phyloP scores from a whole-genome alignment of 2,797 vertebrate species.

The Limosa lapponica region DNA sequence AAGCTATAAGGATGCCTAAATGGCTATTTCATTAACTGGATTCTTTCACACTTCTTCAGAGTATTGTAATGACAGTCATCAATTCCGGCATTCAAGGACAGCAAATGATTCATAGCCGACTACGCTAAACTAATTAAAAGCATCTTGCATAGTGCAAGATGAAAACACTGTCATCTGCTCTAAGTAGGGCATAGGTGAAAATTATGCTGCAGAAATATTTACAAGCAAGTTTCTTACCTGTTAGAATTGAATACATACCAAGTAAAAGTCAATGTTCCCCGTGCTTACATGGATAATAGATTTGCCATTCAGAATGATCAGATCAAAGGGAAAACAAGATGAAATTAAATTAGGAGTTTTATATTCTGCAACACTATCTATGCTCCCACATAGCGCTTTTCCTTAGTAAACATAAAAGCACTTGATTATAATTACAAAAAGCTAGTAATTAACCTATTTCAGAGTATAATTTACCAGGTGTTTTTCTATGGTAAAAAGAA shows the following conservation, averaged over 20 bases:
- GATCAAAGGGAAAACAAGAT: slow-evolving; percentile 7
- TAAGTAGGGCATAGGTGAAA: slow-evolving; percentile 23
- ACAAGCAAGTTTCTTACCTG: slow-evolving; percentile 48
- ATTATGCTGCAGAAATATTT: background rate
- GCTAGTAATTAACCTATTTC: slow-evolving; percentile 24
- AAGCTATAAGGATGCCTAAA: background rate
- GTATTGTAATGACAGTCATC: slow-evolving; percentile 11
- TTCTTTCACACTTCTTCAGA: slow-evolving; percentile 36
- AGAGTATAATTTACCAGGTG: background rate
- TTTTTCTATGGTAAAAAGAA: background rate
- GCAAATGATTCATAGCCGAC: slow-evolving; percentile 32
- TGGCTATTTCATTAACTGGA: slow-evolving; percentile 1
- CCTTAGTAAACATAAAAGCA: background rate
- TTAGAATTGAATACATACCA: background rate
- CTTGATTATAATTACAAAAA: slow-evolving; percentile 23
- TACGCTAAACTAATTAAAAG: slow-evolving; percentile 34
- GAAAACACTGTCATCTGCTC: background rate
- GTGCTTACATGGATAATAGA: background rate
- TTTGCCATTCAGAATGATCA: slow-evolving; percentile 29
- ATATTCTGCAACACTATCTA: background rate
- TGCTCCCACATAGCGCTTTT: background rate
- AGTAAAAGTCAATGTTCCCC: slow-evolving; percentile 6
- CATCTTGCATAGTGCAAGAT: background rate
- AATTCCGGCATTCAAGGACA: slow-evolving; percentile 31
- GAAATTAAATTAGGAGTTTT: slow-evolving; percentile 14